These are phyloP conservation scores for Artibeus lituratus DNA, from an alignment of 2,797 vertebrate genomes.

Conservation along the genomic window DNA sequence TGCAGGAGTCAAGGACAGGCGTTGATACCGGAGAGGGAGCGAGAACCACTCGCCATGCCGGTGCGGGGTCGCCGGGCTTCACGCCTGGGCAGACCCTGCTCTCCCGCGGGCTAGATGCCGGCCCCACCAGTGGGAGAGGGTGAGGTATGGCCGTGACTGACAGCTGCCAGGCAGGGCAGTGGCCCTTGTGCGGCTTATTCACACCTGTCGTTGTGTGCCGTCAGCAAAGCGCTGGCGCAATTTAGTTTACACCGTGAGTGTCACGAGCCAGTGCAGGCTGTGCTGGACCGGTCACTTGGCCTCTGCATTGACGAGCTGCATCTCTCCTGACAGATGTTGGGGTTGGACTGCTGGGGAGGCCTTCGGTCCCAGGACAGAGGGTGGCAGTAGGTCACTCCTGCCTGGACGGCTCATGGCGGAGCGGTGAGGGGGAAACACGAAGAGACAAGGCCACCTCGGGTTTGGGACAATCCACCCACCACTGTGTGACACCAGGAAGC, in stretches of 20 bases:
- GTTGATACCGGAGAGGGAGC: fast-evolving
- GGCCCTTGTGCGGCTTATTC: constrained; percentile 77
- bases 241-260: constrained; percentile 83
- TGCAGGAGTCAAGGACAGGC: fast-evolving
- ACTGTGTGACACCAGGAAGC: neutral
- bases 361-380: neutral
- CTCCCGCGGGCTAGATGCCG: neutral
- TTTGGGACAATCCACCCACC: neutral
- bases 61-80: fast-evolving
- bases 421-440: fast-evolving
- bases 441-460: neutral
- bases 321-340: constrained; percentile 75
- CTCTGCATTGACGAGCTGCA: constrained; percentile 59
- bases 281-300: constrained; percentile 62
- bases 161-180: constrained; percentile 74
- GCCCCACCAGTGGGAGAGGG: constrained; percentile 46
- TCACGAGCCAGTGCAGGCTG: constrained; percentile 70
- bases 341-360: constrained; percentile 23
- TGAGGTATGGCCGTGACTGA: constrained; percentile 79
- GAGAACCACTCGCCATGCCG: fast-evolving
- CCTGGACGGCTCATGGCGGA: neutral
- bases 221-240: constrained; percentile 73
- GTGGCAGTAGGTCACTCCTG: neutral
- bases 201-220: constrained; percentile 84
- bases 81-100: neutral